Evolutionary conservation across 2,797 vertebrate genomes (phyloP), one percentile per base, ranked within the genome.

Genomic region (Distichodus sexfasciatus): DNA sequence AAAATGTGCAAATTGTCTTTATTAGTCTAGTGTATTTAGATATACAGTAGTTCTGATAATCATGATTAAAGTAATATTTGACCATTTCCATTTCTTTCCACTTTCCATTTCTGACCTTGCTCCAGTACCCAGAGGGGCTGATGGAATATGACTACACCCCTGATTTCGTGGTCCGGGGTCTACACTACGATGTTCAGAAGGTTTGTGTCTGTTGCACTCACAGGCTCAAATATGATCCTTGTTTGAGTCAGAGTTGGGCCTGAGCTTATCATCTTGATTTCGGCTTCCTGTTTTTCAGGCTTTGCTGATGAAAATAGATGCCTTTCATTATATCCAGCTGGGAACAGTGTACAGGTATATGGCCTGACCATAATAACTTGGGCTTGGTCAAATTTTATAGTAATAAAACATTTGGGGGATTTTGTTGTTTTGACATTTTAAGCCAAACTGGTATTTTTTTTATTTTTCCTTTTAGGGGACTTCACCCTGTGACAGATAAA

Each of bases 231-330:
- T 7, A 53, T 3, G 10, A 19, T 15, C 10, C 3, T 31, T 24
- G 2, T 26, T 19, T 29, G 5, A 12, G 8, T 46, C 3, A 8
- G 2, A 1, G 0, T 19, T 15, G 67, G 29, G 41, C 23, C 3
- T 14, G 19, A 15, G 3, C 21, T 71, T 6, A 64, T 47, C 57
- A 36, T 61, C 6, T 14, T 33, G 48, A 46, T 54, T 8, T 21
- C 57, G 23, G 28, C 35, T 65, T 7, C 36, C 21, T 79, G 78
- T 76, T 26, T 47, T 21, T 68, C 73, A 99, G 97, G 96, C 93
- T 0, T 86, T 99, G 67, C 85, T 99, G 86, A 99, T 99, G 97
- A 99, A 99, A 92, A 99, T 99, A 0, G 97, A 99, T 86, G 96
- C 97, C 51, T 99, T 99, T 86, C 97, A 99, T 85, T 99, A 99